Evolutionary conservation across 2,888 invertebrate genomes (phyloP).

Genomic region (Ophonus ardosiacus): DNA sequence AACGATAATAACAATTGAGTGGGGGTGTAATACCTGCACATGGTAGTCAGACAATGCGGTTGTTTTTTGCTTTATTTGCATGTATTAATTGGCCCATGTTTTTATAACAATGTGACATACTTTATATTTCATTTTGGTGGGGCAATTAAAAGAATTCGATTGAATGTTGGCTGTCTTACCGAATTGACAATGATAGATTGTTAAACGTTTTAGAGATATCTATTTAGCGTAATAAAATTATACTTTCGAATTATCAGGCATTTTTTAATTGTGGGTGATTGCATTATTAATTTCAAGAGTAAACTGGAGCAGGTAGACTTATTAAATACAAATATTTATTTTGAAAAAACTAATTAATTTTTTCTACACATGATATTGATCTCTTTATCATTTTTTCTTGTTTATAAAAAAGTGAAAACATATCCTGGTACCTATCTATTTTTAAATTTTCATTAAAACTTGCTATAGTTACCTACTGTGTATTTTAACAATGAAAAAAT

Average conservation of each 20-base stretch:
- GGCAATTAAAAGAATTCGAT: constrained; percentile 44
- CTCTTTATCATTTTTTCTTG: constrained; percentile 11
- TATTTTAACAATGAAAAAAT: constrained; percentile 29
- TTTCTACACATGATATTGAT: constrained; percentile 34
- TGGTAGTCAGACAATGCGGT: constrained; percentile 31
- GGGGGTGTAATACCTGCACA: constrained; percentile 19
- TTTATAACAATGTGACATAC: constrained; percentile 37
- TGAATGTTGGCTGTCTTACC: constrained; percentile 47
- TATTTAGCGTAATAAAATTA: constrained; percentile 46
- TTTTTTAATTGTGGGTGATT: constrained; percentile 40
- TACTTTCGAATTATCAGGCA: constrained; percentile 34
- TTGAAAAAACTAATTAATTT: constrained; percentile 29
- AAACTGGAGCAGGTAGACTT: neutral
- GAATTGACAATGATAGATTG: constrained; percentile 52
- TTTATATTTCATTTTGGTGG: constrained; percentile 21
- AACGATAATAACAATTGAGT: constrained; percentile 10
- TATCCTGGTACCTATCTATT: constrained; percentile 9
- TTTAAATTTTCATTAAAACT: constrained; percentile 11
- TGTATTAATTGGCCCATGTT: constrained; percentile 37
- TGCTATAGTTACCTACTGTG: constrained; percentile 27
- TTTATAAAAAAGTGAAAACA: constrained; percentile 9
- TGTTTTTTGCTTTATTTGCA: constrained; percentile 23
- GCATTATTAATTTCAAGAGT: constrained; percentile 9
- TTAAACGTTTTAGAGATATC: constrained; percentile 16
- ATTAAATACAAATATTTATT: constrained; percentile 29